Percentiles rank a stretch among this genome's conserved stretches.
These are phyloP conservation scores for Drosophila subobscura DNA, from an alignment of 1,140 invertebrate species.

Conservation along the genomic window DNA sequence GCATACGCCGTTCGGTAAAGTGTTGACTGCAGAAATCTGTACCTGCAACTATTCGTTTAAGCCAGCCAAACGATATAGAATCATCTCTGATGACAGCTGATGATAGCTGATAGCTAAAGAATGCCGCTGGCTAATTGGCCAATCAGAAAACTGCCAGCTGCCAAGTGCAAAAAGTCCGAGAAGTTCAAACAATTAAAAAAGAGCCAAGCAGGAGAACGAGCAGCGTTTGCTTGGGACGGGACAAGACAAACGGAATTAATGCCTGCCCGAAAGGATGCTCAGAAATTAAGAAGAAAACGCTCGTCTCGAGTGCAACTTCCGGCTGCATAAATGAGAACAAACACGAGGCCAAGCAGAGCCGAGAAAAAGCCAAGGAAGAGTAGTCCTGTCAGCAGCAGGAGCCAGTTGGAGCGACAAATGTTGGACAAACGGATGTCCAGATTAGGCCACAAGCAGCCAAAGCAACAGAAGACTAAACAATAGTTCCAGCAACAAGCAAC, in stretches of 20 bases:
- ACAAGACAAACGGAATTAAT: slow-evolving; percentile 76
- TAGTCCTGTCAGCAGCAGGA: slow-evolving; percentile 63
- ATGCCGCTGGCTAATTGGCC: slow-evolving; percentile 71
- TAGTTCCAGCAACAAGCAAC: slow-evolving; percentile 49
- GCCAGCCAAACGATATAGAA: no score
- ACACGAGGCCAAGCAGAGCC: slow-evolving; percentile 51
- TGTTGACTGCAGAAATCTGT: no score
- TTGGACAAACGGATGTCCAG: slow-evolving; percentile 75
- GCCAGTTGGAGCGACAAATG: slow-evolving; percentile 67
- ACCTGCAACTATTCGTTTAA: no score
- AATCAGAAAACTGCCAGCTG: slow-evolving; percentile 73
- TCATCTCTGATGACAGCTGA: no score
- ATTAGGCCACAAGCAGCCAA: slow-evolving; percentile 55
- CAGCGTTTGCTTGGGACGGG: slow-evolving; percentile 8
- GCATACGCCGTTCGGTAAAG: slow-evolving; percentile 18
- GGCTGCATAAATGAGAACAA: slow-evolving; percentile 79
- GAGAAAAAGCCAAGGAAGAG: slow-evolving; percentile 21
- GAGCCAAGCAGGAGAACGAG: slow-evolving; percentile 23
- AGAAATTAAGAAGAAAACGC: slow-evolving; percentile 72
- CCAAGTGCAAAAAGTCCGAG: slow-evolving; percentile 27
- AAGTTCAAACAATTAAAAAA: slow-evolving; percentile 71
- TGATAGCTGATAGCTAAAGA: slow-evolving; percentile 32
- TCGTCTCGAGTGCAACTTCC: slow-evolving; percentile 69
- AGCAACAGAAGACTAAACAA: slow-evolving; percentile 62
- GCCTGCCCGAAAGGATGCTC: slow-evolving; percentile 49